Evolutionary conservation across 2,113 vertebrate genomes (phyloP), one percentile per base, ranked within the genome.

Genomic region (Ellobius talpinus): DNA sequence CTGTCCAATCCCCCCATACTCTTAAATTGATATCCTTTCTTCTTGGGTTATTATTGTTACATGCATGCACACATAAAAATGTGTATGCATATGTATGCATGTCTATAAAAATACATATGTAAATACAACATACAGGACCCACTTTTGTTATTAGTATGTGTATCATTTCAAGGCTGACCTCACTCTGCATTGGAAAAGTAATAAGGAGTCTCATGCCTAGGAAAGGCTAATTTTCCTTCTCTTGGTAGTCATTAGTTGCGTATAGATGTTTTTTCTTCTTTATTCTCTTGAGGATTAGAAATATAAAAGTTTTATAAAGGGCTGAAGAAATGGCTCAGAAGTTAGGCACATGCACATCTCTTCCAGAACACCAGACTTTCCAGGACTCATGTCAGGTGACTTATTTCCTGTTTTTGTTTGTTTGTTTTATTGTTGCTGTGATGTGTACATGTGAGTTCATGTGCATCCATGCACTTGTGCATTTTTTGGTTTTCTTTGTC

Each of bases 1-100:
- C 0, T 1, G 1, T 39, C 1, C 19, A 19, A 39, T 73, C n/a
- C 8, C n/a, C 9, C 19, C 17, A 23, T 74, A 42, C 21, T 39
- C 8, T 24, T 23, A 42, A 42, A 74, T 42, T 42, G 72, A 74
- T 42, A 24, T 42, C 10, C 39, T 74, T 4, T 74, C 39, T 42
- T 12, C 19, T 74, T 74, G 21, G 21, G 24, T 74, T 74, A 42
- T 74, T 74, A 42, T 73, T 73, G n/a, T 42, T n/a, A n/a, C 36
- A 72, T 72, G 16, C 33, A 72, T n/a, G n/a, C 7, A n/a, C 19
- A 72, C 5, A n/a, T 19, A n/a, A 0, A 68, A 6, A n/a, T 17
- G 17, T 36, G 3, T n/a, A 17, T 17, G 13, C 13, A 36, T 36
- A 70, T 36, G 68, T 70, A 36, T 36, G 33, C 33, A 70, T 70